phyloP scores from a whole-genome alignment of 2,797 vertebrate genomes.

The Aldrovandia affinis region DNA sequence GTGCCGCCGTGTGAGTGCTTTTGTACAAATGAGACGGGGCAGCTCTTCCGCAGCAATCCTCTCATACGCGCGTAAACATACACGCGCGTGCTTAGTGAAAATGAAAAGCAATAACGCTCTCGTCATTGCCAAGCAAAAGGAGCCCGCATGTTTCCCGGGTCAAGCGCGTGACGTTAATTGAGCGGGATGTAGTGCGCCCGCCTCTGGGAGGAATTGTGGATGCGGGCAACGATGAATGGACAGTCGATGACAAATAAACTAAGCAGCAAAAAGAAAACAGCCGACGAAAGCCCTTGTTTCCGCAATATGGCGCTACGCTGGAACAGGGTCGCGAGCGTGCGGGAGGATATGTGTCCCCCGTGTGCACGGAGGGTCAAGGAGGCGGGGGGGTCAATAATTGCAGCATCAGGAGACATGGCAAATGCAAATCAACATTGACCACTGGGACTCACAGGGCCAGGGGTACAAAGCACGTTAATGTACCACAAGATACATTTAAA shows the following conservation, averaged over 20 bases:
- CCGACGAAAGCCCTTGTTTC: background rate
- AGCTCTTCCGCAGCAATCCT: background rate
- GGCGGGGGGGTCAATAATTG: background rate
- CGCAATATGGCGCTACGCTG: background rate
- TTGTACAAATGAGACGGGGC: background rate
- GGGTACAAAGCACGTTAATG: background rate
- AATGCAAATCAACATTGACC: conserved; percentile 3
- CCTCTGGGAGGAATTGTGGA: background rate
- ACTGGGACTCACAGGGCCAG: background rate
- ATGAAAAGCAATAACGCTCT: background rate
- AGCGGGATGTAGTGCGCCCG: background rate
- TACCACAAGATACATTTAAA: background rate
- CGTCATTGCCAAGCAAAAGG: background rate
- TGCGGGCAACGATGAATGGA: background rate
- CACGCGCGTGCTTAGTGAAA: background rate
- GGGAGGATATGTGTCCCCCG: background rate
- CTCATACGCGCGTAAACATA: conserved; percentile 11
- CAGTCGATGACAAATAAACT: background rate
- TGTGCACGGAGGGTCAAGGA: no score
- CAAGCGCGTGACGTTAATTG: background rate
- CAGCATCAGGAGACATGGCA: background rate
- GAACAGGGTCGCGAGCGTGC: background rate
- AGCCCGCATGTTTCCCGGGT: background rate
- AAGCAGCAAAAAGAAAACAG: background rate
- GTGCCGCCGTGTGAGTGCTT: background rate